Evolutionary conservation across 2,888 invertebrate genomes (phyloP), one percentile per base, ranked within the genome.

Genomic region (Ophioninae sp.): DNA sequence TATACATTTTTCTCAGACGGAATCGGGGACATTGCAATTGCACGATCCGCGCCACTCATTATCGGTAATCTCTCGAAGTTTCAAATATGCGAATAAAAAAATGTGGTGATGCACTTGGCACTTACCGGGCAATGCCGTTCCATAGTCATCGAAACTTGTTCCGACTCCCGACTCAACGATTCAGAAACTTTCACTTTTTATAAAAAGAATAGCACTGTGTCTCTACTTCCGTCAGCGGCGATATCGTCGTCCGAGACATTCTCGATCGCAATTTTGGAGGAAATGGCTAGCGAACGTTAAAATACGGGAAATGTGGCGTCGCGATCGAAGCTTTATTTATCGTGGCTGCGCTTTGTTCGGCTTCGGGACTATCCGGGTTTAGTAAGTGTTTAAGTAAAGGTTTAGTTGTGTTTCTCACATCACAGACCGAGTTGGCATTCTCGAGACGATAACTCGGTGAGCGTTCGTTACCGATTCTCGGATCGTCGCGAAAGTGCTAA

Each of bases 401-500:
- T n/a, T n/a, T n/a, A n/a, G n/a, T n/a, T n/a, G 30, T 30, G 30
- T 30, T 30, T 30, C 1, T 30, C 3, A 30, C 30, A 30, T 30
- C 30, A 1, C 30, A 30, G 30, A 30, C 30, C 30, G 30, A 30
- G 30, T 30, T 30, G 30, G 30, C 3, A 30, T 30, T 30, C 30
- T 30, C 30, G 30, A 30, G 3, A 30, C 30, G 30, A 30, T 30
- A 30, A 30, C 30, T 30, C 30, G 30, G 30, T 30, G 30, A 30
- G 2, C 30, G 30, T 30, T 30, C 30, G 30, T 2, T 3, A 30
- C 3, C 30, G 3, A 1, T 10, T 90, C 6, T 87, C 86, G 80
- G 67, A 81, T 88, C 1, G 30, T 87, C 10, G 87, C 88, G 0
- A 89, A 87, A 61, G 88, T 88, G 3, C 41, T 89, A 2, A 84